These are phyloP conservation scores for Pseudomyrmex sp. DNA, from an alignment of 1,140 invertebrate species.

Conservation along the genomic window DNA sequence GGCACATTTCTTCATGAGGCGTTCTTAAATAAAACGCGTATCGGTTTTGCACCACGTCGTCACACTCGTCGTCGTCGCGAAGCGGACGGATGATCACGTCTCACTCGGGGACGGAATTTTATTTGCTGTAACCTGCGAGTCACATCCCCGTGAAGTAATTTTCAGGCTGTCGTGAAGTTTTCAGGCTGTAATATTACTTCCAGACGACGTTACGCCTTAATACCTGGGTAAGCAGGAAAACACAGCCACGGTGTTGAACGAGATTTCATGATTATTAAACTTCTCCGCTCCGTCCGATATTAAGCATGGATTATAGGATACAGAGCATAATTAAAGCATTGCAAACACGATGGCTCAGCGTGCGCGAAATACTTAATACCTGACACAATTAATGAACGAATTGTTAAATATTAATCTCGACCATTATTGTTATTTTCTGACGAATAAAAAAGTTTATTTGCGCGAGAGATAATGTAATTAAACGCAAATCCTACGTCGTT, in stretches of 20 bases:
- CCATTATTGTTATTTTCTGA: too few species aligned
- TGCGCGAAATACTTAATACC: constrained; percentile 51
- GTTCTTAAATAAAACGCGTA: constrained; percentile 52
- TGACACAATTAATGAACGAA: constrained; percentile 31
- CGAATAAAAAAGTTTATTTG: too few species aligned
- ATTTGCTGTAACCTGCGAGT: constrained; percentile 58
- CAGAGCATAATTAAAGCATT: constrained; percentile 59
- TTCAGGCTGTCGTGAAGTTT: constrained; percentile 60
- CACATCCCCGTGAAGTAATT: constrained; percentile 60
- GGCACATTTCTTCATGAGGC: background rate
- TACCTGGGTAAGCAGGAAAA: constrained; percentile 58
- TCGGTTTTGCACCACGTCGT: constrained; percentile 25
- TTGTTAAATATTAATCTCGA: background rate
- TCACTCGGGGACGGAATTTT: constrained; percentile 45
- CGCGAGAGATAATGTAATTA: background rate
- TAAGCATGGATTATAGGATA: constrained; percentile 60
- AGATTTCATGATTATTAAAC: constrained; percentile 62
- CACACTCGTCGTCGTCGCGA: background rate
- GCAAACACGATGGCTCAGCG: constrained; percentile 51
- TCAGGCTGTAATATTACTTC: constrained; percentile 61
- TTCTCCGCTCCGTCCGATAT: constrained; percentile 54
- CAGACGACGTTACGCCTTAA: constrained; percentile 60
- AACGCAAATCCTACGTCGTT: background rate
- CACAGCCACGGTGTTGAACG: constrained; percentile 58
- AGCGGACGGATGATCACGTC: constrained; percentile 36